Base-by-base conservation (phyloP, 2,888 invertebrate species). In the Heteromyza rotundicornis region DNA sequence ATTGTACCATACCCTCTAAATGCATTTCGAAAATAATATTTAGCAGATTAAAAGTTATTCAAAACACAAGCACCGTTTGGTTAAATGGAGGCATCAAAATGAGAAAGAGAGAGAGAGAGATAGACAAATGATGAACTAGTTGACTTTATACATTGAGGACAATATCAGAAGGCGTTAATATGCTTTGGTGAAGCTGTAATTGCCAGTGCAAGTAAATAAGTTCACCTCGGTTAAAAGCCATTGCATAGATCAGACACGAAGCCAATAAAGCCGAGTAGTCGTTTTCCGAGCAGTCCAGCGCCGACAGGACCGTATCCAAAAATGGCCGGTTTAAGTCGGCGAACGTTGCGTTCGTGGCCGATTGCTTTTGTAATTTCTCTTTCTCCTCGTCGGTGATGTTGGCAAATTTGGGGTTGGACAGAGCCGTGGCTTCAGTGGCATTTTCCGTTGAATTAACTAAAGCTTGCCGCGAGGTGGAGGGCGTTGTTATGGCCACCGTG, bases 321-420 rank as follows among this genome's bases (percentile, higher is more conserved):
- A 97, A 97, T 1, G 96, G 83, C 19, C 82, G 78, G 55, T 74
- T 69, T 59, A 77, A 50, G 17, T 75, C 73, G 8, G 72, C 57
- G 68, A n/a, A 80, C 67, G 66, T 69, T 70, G 67, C 66, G 1
- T 59, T 8, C 7, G 61, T 49, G 24, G 71, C 71, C 2, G 78
- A 63, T n/a, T n/a, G n/a, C 53, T 76, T 73, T 23, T 80, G 80
- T 1, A 83, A 60, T 59, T 90, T 88, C 73, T 94, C 90, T 76
- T 97, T 97, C 78, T 97, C 96, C 80, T 97, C 96, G 76, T 96
- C 96, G 0, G 96, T 96, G 19, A 95, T 92, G 82, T 95, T 96
- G 57, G 89, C 74, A n/a, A 70, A 67, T 49, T 69, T 87, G 0
- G 60, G 71, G 1, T 67, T 51, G n/a, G 44, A 5, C 8, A 24